Conservation (phyloP, 2,888 invertebrate species). For the Pyrrhosoma nymphula region DNA sequence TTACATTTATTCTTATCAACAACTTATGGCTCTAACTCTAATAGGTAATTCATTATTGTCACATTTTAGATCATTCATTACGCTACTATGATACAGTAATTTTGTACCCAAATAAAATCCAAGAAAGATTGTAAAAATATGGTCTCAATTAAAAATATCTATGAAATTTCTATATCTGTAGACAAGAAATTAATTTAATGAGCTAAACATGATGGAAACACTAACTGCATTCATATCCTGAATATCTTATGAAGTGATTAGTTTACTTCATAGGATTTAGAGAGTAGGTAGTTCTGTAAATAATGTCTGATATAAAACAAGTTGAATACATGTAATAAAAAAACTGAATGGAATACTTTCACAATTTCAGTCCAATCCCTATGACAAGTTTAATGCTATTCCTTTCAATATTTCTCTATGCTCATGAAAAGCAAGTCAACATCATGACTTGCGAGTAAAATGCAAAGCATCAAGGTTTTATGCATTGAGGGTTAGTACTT, state of each 20-base stretch:
- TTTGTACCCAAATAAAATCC: not conserved
- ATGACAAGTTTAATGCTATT: not conserved
- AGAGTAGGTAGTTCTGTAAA: not conserved
- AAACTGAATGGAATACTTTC: not conserved
- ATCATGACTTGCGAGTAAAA: not conserved
- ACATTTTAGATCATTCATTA: constrained; percentile 55
- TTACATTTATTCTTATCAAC: constrained; percentile 49
- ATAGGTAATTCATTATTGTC: constrained; percentile 58
- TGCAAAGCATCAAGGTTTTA: not conserved
- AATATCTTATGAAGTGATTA: not conserved
- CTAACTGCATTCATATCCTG: not conserved
- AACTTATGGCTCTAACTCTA: constrained; percentile 44
- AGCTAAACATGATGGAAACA: not conserved
- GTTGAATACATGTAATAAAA: not conserved
- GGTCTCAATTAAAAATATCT: not conserved
- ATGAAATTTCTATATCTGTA: not conserved
- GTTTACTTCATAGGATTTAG: not conserved
- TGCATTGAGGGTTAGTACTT: not conserved
- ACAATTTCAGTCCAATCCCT: not conserved
- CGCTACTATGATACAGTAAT: not conserved
- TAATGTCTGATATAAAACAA: not conserved
- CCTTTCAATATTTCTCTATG: constrained; percentile 14
- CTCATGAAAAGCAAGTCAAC: not conserved
- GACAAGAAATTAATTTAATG: not conserved
- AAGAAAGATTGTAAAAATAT: constrained; percentile 7